Conservation (phyloP, 2,888 invertebrate species). For the Watsonalla cultraria region DNA sequence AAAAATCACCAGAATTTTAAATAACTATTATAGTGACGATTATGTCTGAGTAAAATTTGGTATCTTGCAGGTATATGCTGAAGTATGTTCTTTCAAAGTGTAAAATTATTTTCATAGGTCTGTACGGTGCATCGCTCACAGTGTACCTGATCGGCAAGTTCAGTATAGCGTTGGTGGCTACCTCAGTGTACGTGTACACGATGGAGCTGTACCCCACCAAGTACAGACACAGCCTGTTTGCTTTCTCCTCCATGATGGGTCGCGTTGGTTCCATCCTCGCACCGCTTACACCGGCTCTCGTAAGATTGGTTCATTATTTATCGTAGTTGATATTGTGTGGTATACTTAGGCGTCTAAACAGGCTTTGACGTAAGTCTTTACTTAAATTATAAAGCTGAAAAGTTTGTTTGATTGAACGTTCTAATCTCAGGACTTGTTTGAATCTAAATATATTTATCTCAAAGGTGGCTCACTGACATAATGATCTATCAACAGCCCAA, state of each 20-base stretch:
- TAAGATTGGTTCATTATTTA: constrained; percentile 38
- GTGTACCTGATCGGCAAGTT: constrained; percentile 79
- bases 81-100: not conserved
- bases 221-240: constrained; percentile 77
- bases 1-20: not conserved
- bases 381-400: not conserved
- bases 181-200: constrained; percentile 78
- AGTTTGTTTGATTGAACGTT: too few species aligned
- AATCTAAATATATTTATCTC: too few species aligned
- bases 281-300: constrained; percentile 80
- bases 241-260: constrained; percentile 81
- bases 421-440: too few species aligned
- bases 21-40: not conserved
- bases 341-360: not conserved
- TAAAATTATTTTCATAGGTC: constrained; percentile 15
- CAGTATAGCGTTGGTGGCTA: constrained; percentile 77
- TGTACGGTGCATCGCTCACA: constrained; percentile 46
- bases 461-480: too few species aligned
- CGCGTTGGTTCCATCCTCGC: constrained; percentile 79
- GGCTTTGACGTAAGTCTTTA: not conserved
- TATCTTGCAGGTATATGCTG: not conserved
- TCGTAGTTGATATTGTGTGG: not conserved
- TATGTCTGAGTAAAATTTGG: not conserved
- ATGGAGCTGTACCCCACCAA: constrained; percentile 81
- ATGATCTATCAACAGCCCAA: too few species aligned